A percentile compares a stretch with the other conserved stretches of the same genome.
Evolutionary conservation across 2,113 vertebrate genomes (phyloP).

Genomic region (Oncorhynchus masou): DNA sequence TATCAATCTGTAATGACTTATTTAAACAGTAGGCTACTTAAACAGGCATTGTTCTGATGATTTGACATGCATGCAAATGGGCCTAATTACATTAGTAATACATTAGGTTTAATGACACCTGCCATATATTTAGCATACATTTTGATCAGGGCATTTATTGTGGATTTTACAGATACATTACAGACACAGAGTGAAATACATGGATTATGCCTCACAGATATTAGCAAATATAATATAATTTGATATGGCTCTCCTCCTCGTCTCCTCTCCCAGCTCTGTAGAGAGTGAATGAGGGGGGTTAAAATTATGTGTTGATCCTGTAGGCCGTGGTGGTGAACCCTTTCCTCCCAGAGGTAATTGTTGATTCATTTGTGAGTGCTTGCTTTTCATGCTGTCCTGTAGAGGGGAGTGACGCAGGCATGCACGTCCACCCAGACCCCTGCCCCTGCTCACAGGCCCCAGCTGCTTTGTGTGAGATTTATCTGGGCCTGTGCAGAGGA

Average conservation of each 20-base stretch:
- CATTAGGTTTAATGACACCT: background rate
- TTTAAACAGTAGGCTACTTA: background rate
- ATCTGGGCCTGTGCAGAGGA: slow-evolving; percentile 40
- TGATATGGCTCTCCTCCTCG: background rate
- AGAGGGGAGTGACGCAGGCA: background rate
- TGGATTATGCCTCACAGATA: background rate
- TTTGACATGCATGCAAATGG: background rate
- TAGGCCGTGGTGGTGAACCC: background rate
- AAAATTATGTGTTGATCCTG: background rate
- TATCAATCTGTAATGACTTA: slow-evolving; percentile 10
- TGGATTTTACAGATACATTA: background rate
- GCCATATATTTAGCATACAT: background rate
- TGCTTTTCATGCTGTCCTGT: slow-evolving; percentile 3
- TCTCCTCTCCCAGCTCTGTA: background rate
- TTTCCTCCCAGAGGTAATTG: background rate
- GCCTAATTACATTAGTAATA: background rate
- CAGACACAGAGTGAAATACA: background rate
- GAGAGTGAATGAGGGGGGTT: background rate
- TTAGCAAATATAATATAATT: background rate
- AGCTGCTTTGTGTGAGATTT: slow-evolving; percentile 25
- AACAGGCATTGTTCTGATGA: background rate
- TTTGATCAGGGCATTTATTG: slow-evolving; percentile 2
- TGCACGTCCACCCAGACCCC: background rate
- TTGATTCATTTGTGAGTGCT: slow-evolving; percentile 37
- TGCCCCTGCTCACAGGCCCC: slow-evolving; percentile 9